Conservation (phyloP, 1,140 invertebrate species). For the Centruroides vittatus region DNA sequence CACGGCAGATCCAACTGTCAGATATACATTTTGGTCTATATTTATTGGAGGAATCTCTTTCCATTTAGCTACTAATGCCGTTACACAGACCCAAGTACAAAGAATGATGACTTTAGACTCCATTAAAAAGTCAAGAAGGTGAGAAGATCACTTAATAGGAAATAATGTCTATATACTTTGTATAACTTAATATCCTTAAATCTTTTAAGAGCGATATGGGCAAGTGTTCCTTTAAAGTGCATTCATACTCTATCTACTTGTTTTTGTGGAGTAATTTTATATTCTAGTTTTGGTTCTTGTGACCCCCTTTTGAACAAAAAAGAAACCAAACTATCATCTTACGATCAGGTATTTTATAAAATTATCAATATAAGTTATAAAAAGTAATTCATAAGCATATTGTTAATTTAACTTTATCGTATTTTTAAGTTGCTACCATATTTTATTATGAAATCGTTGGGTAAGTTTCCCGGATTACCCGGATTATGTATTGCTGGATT, state of each 20-base stretch:
- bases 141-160: too few relatives aligned
- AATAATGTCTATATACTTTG: too few relatives aligned
- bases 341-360: too few relatives aligned
- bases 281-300: constrained; percentile 52
- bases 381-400: background rate
- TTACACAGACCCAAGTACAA: constrained; percentile 72
- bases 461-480: constrained; percentile 46
- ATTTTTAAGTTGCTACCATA: constrained; percentile 51
- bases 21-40: constrained; percentile 37
- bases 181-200: too few relatives aligned
- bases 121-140: constrained; percentile 31
- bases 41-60: constrained; percentile 34
- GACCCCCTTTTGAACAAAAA: constrained; percentile 45
- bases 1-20: constrained; percentile 30
- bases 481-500: constrained; percentile 68
- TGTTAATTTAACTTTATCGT: background rate
- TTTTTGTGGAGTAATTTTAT: constrained; percentile 51
- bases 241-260: constrained; percentile 16
- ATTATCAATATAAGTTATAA: constrained; percentile 20
- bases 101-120: constrained; percentile 59
- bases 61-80: constrained; percentile 59
- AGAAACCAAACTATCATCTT: constrained; percentile 16
- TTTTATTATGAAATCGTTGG: constrained; percentile 60
- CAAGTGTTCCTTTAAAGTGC: constrained; percentile 18
- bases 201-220: too few relatives aligned